These are phyloP conservation scores for Galaxea fascicularis DNA, from an alignment of 92 coral and sea anemone genomes.

Conservation along the genomic window DNA sequence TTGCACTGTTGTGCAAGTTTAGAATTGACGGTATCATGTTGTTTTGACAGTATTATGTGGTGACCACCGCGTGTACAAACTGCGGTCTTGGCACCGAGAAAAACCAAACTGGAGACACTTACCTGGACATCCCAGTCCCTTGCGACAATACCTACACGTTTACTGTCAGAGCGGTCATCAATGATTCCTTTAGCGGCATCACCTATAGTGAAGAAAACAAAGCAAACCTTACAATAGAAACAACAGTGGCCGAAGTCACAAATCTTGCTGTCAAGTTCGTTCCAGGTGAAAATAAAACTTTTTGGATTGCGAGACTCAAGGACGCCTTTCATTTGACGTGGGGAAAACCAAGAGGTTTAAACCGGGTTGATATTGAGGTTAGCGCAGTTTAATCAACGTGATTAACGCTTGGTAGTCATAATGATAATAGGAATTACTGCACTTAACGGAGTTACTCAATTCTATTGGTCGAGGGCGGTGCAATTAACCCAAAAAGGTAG, in stretches of 20 bases:
- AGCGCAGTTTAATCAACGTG: background rate
- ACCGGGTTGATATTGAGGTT: background rate
- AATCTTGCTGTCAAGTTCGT: background rate
- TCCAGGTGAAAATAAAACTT: background rate
- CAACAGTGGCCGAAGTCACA: background rate
- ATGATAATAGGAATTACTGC: too few species aligned
- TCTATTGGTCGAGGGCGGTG: too few species aligned
- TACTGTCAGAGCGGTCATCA: background rate
- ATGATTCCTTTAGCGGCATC: too few species aligned
- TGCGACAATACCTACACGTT: slow-evolving; percentile 9
- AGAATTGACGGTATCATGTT: too few species aligned
- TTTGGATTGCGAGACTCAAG: background rate
- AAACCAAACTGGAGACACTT: background rate
- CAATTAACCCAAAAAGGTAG: too few species aligned
- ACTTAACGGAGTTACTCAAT: too few species aligned
- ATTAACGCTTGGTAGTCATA: background rate
- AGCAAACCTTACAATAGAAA: rapidly evolving
- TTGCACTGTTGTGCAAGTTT: too few species aligned
- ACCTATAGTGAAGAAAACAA: background rate
- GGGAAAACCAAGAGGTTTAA: background rate
- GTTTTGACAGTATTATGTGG: too few species aligned
- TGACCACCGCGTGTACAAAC: too few species aligned
- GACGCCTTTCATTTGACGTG: slow-evolving; percentile 1
- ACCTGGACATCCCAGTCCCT: background rate
- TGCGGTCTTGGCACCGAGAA: too few species aligned